Evolutionary conservation across 2,113 vertebrate species (phyloP), one percentile per base, ranked within the genome.

Genomic region (Melanotaenia duboulayi): DNA sequence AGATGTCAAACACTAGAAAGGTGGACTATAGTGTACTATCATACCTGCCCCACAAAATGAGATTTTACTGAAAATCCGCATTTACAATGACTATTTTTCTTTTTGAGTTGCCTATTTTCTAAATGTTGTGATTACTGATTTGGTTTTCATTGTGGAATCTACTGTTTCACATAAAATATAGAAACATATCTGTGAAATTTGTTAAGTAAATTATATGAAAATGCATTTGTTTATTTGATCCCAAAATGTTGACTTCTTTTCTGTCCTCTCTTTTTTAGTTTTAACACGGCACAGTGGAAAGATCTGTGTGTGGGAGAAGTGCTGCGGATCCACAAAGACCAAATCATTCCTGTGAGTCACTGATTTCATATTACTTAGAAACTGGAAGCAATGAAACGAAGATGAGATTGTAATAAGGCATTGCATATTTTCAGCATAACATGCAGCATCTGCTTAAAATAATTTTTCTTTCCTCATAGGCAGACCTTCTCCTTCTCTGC

Each of bases 401-500:
- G 8, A 35, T 35, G 8, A 7, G 32, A 35, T 35, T 9, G 8
- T 35, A 35, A 8, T 35, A 6, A 35, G 8, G 32, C 8, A 6
- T 1, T 35, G 32, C 32, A 35, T 35, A 35, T 35, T 35, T 35
- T 35, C 32, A 35, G 32, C 32, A 35, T 35, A 35, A 35, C 32
- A 35, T 35, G 32, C 32, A 35, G 8, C 32, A 9, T 7, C 32
- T 35, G 32, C 4, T 35, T 35, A 35, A 35, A 35, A 0, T n/a
- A 28, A 65, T 14, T 46, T 68, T 23, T 62, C 32, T 65, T n/a
- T 50, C n/a, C 13, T 68, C 24, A 0, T 60, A 95, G 94, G 96
- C 96, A 0, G 97, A 99, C 59, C 35, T 98, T 81, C 94, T 99
- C 28, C 81, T 99, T 67, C 93, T 99, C 40, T 89, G 94, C 89